Conservation (phyloP, 1,140 invertebrate species). For the Aphaenogaster rudis region DNA sequence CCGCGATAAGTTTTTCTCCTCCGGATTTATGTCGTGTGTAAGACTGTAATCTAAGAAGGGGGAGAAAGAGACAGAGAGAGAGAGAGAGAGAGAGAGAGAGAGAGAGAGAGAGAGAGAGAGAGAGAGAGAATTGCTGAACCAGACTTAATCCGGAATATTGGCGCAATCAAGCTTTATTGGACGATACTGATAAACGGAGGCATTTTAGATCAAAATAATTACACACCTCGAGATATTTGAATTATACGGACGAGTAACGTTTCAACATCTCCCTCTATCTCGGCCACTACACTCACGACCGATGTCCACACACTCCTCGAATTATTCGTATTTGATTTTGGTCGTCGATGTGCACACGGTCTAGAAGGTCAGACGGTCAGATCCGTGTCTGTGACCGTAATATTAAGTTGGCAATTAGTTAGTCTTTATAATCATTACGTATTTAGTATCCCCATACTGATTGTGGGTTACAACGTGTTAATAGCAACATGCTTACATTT, state of each 20-base stretch:
- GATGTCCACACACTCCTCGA: not conserved
- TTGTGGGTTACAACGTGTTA: not conserved
- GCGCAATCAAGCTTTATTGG: not conserved
- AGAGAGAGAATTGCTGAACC: not conserved
- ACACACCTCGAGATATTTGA: not conserved
- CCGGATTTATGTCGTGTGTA: not conserved
- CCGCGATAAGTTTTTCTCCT: slow-evolving; percentile 35
- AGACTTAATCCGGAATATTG: not conserved
- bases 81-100: not conserved
- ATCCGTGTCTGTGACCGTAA: not conserved
- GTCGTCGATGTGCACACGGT: not conserved
- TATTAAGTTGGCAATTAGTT: not conserved
- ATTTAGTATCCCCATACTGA: not conserved
- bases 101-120: too few relatives aligned
- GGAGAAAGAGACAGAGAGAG: not conserved
- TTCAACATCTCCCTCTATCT: not conserved
- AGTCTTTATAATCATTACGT: not conserved
- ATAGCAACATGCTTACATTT: not conserved
- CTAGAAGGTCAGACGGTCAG: not conserved
- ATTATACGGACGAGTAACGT: not conserved
- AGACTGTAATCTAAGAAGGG: not conserved
- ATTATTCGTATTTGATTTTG: slow-evolving; percentile 27
- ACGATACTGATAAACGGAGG: not conserved
- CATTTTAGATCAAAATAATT: not conserved
- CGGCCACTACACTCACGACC: not conserved